Evolutionary conservation across 1,140 invertebrate species (phyloP), one percentile per base, ranked within the genome.

Genomic region (Drosophila novamexicana): DNA sequence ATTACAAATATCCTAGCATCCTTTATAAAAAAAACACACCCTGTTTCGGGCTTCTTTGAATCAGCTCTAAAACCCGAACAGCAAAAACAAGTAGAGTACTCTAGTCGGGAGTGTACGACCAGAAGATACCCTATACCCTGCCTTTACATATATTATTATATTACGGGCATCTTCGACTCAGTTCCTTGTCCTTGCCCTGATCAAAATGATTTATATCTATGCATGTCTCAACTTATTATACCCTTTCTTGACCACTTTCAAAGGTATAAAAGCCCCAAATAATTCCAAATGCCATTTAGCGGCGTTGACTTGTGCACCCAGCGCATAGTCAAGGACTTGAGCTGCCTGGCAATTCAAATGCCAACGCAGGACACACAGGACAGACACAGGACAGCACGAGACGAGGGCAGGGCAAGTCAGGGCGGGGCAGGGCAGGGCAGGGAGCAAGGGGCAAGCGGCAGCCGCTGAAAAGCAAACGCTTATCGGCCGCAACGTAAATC

Each of bases 401-500:
- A 29, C 22, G 22, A 29, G 22, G 22, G 4, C 22, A 29, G 22
- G 22, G 22, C 22, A 29, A 29, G 22, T 29, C 5, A 4, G 4
- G 4, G 22, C 22, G 22, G 22, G 3, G 4, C 14, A 40, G 45
- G 3, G 4, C 14, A 40, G 45, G 45, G 44, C 64, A 39, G 14
- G 9, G 36, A 2, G 42, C 34, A 12, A 18, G 18, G n/a, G 40
- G 16, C 32, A 18, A 49, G 49, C 22, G 22, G 54, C 62, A 70
- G 70, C 62, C 79, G 84, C 81, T 89, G 85, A 89, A 86, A 90
- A 84, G 85, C 88, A 79, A 79, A 79, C 81, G 80, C 88, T 91
- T 91, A 91, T 91, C 88, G 77, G 82, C 80, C 80, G 64, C 88
- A 77, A 84, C 88, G 88, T 91, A 91, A 91, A 91, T 91, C 88